phyloP scores from a whole-genome alignment of 1,140 invertebrate genomes.

The Helicoverpa zea region DNA sequence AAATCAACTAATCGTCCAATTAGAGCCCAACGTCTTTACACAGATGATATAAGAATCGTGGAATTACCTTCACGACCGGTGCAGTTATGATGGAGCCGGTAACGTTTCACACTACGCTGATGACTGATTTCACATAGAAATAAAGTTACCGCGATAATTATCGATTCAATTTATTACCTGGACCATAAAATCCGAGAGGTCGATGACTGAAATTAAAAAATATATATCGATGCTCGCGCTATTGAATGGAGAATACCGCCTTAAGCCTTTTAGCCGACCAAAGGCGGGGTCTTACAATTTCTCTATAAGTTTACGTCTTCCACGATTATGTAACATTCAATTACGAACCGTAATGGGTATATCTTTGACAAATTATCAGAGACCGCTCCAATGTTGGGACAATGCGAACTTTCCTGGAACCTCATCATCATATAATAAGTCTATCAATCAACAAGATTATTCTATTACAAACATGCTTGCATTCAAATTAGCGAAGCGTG shows the following conservation, averaged over 20 bases:
- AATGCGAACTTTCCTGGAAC: conserved; percentile 66
- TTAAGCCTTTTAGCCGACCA: conserved; percentile 71
- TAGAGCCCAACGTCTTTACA: conserved; percentile 62
- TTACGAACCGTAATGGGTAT: conserved; percentile 73
- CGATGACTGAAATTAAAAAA: conserved; percentile 68
- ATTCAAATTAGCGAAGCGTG: conserved; percentile 76
- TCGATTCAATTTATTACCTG: conserved; percentile 78
- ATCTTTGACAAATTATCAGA: conserved; percentile 69
- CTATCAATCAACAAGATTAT: conserved; percentile 75
- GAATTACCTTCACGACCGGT: conserved; percentile 56
- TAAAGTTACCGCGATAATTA: conserved; percentile 71
- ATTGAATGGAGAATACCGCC: conserved; percentile 78
- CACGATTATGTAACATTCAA: conserved; percentile 79
- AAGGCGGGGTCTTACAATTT: conserved; percentile 72
- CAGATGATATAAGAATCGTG: conserved; percentile 63
- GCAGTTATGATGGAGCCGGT: conserved; percentile 60
- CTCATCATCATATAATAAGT: conserved; percentile 74
- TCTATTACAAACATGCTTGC: conserved; percentile 66
- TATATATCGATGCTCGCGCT: conserved; percentile 67
- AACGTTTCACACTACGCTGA: conserved; percentile 70
- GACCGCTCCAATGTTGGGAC: conserved; percentile 61
- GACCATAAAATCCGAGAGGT: conserved; percentile 76
- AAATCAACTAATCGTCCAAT: conserved; percentile 63
- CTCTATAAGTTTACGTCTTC: conserved; percentile 70
- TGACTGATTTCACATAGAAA: conserved; percentile 77